These are phyloP conservation scores for Oophaga sylvatica DNA, from an alignment of 2,797 vertebrate species.

Conservation along the genomic window DNA sequence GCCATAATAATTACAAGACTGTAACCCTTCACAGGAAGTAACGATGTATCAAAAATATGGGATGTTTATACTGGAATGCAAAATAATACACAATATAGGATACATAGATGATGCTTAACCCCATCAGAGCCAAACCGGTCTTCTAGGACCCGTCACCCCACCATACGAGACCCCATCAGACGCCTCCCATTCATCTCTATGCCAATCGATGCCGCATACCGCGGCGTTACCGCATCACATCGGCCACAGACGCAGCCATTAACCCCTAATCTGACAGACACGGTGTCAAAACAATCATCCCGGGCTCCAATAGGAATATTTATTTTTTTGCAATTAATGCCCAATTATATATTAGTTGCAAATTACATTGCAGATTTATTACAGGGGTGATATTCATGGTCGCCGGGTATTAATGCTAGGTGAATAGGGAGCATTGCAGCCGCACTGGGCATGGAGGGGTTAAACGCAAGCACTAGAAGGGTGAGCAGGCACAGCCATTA, in stretches of 20 bases:
- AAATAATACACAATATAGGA: neutral
- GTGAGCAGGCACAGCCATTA: neutral
- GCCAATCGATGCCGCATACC: neutral
- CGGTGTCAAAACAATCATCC: too few species aligned
- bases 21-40: neutral
- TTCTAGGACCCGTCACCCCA: neutral
- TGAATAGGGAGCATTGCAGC: too few species aligned
- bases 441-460: neutral
- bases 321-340: too few species aligned
- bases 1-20: too few species aligned
- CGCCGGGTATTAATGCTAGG: too few species aligned
- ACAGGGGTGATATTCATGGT: too few species aligned
- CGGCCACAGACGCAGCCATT: neutral
- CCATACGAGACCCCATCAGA: too few species aligned
- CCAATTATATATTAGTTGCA: too few species aligned
- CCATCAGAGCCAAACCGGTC: too few species aligned
- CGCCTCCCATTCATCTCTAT: slow-evolving; percentile 1
- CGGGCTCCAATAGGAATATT: too few species aligned
- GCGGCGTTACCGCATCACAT: neutral
- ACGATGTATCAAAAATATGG: neutral
- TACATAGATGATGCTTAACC: neutral
- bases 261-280: neutral
- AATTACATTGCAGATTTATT: too few species aligned
- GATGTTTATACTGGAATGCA: neutral
- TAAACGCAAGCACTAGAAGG: neutral